Evolutionary conservation across 2,113 vertebrate genomes (phyloP), one percentile per base, ranked within the genome.

Genomic region (Callorhinus ursinus): DNA sequence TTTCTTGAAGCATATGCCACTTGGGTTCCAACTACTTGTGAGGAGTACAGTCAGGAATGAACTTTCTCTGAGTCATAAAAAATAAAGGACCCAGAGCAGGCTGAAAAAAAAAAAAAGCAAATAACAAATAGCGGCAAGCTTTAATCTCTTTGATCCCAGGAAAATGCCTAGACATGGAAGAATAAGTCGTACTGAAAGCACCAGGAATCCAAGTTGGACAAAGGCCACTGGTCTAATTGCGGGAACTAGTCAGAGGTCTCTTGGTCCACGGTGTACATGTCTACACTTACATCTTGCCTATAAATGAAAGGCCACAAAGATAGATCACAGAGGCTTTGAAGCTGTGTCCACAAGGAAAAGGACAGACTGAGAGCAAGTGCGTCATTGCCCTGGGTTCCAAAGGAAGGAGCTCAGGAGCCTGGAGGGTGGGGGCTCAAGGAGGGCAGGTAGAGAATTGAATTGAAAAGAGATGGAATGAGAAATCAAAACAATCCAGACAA

Each of bases 151-250:
- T 85, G 88, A 79, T 46, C 36, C 21, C 57, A 74, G 33, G 28
- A 63, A 87, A 88, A 83, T 88, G 28, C n/a, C 93, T 94, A 88
- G n/a, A 83, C 28, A 14, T 69, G 80, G 26, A 91, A 33, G n/a
- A 51, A n/a, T 19, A 77, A 19, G 2, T 74, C n/a, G 39, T 63
- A 42, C 7, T 65, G 53, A 83, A 90, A 88, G 63, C 46, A 83
- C 13, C 16, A 79, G 19, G 59, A 88, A 80, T 84, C 24, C 61
- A 51, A 94, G 39, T 39, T 77, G 53, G 76, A 36, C 88, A 94
- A 69, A 93, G 21, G 5, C 42, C 59, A 79, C 28, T 51, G 59
- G 2, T 53, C 79, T 61, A 79, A 90, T 42, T 57, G 74, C 13
- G 0, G n/a, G 39, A 61, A 53, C 26, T 33, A 24, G 39, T 7